phyloP scores from a whole-genome alignment of 2,797 vertebrate species.

The Semaprochilodus insignis region DNA sequence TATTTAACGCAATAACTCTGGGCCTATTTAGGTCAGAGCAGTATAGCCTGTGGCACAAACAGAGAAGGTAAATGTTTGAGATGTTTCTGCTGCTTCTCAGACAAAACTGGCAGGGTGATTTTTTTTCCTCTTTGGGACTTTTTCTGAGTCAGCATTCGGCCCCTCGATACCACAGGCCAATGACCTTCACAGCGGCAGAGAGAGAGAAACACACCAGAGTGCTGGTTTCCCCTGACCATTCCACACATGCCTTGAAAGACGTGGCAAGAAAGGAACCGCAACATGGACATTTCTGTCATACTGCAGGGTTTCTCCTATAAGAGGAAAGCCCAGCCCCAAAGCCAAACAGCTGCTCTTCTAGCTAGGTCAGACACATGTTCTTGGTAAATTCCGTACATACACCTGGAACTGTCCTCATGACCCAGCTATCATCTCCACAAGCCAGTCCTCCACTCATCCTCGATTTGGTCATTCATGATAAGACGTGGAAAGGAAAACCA shows the following conservation, averaged over 20 bases:
- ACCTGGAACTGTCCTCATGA: not conserved
- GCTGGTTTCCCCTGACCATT: not conserved
- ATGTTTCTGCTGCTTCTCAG: not conserved
- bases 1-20: not conserved
- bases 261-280: not conserved
- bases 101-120: not conserved
- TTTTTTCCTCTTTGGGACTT: constrained; percentile 4
- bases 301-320: not conserved
- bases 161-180: constrained; percentile 10
- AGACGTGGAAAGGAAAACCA: not conserved
- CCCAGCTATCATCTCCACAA: not conserved
- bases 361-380: not conserved
- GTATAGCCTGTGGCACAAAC: not conserved
- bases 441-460: not conserved
- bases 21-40: not conserved
- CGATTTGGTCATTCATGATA: not conserved
- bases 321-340: not conserved
- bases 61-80: not conserved
- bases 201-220: constrained; percentile 1
- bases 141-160: constrained; percentile 34
- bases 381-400: not conserved
- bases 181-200: constrained; percentile 21
- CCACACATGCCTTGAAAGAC: constrained; percentile 16
- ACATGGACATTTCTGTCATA: not conserved
- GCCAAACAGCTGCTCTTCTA: constrained; percentile 9